Percentiles rank a stretch among this genome's conserved stretches.
These are phyloP conservation scores for Trididemnum miniatum DNA, from an alignment of 23 tunicate species.

Conservation along the genomic window DNA sequence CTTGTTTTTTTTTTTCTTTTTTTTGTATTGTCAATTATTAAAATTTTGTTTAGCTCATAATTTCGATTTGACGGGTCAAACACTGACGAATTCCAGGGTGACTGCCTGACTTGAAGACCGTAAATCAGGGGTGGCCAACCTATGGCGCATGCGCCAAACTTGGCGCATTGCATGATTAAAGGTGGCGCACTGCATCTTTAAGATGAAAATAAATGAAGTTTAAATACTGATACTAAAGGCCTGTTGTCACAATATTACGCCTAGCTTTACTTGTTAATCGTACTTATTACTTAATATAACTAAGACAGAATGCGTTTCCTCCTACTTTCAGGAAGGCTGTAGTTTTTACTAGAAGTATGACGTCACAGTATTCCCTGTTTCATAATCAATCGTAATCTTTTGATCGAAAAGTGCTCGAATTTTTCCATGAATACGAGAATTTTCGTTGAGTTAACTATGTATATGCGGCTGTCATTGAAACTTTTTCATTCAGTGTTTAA, in stretches of 20 bases:
- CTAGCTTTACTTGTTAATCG: neutral
- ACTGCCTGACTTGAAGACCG: too few relatives aligned
- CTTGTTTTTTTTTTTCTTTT: too few relatives aligned
- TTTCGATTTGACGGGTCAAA: too few relatives aligned
- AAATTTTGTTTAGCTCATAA: too few relatives aligned
- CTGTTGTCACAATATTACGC: constrained; percentile 1
- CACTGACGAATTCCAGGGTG: too few relatives aligned
- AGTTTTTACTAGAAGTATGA: neutral
- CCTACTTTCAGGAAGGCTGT: constrained; percentile 2
- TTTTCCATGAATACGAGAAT: too few relatives aligned
- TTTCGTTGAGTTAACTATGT: neutral
- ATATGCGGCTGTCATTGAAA: constrained; percentile 1
- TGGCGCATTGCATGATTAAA: neutral
- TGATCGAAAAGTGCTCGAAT: too few relatives aligned
- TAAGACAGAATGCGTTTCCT: neutral
- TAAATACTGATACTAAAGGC: neutral
- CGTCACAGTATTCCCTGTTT: neutral
- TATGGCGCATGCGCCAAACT: constrained; percentile 1
- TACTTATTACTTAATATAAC: neutral
- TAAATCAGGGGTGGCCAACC: neutral
- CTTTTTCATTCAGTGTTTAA: too few relatives aligned
- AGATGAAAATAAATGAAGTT: neutral
- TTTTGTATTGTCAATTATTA: too few relatives aligned
- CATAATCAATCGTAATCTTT: neutral
- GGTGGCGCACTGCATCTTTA: neutral